Percentiles rank a stretch among this genome's conserved stretches.
These are phyloP conservation scores for Sylvilagus bachmani DNA, from an alignment of 2,113 vertebrate species.

Conservation along the genomic window DNA sequence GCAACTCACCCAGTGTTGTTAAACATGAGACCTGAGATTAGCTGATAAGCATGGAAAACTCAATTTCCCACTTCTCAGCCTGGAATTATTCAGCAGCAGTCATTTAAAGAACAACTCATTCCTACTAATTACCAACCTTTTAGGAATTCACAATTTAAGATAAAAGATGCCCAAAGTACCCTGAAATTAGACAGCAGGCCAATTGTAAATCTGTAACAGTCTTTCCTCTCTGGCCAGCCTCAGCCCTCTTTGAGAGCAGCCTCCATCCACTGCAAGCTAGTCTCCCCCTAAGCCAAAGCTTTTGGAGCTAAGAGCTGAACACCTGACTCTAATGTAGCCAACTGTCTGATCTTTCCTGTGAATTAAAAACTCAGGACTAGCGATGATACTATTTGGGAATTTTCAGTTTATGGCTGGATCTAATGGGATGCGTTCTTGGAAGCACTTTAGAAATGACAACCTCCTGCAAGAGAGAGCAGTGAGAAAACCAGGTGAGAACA, in stretches of 20 bases:
- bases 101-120: constrained; percentile 46
- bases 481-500: background rate
- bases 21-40: constrained; percentile 29
- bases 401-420: background rate
- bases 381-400: background rate
- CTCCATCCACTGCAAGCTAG: background rate
- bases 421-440: constrained; percentile 12
- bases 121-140: constrained; percentile 8
- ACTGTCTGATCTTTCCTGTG: background rate
- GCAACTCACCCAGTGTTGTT: background rate
- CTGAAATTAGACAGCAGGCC: background rate
- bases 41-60: constrained; percentile 3
- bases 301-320: background rate
- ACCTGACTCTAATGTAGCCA: background rate
- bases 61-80: background rate
- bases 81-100: constrained; percentile 32
- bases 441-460: background rate
- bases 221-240: background rate
- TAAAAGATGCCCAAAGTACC: constrained; percentile 29
- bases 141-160: background rate
- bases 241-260: background rate
- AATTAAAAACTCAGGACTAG: constrained; percentile 24
- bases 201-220: background rate
- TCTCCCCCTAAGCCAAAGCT: background rate
- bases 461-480: background rate